phyloP scores from a whole-genome alignment of 1,140 invertebrate genomes.

The Ctenoplectra terminalis region DNA sequence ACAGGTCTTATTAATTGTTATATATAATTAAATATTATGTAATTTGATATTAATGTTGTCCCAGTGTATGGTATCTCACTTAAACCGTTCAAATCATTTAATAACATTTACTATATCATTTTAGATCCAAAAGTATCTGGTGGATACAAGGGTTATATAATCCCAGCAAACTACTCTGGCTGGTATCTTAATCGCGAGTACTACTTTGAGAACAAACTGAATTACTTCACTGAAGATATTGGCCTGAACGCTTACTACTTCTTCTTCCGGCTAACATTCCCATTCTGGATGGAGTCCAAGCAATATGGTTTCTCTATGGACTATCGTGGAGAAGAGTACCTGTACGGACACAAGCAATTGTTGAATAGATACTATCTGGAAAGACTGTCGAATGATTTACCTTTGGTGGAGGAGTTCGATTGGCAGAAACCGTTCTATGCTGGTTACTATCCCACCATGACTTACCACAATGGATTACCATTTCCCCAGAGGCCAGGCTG shows the following conservation, averaged over 20 bases:
- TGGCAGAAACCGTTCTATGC: slow-evolving; percentile 70
- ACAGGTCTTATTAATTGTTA: too few relatives aligned
- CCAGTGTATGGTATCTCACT: too few relatives aligned
- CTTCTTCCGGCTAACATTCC: slow-evolving; percentile 81
- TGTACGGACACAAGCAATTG: slow-evolving; percentile 75
- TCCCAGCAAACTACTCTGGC: slow-evolving; percentile 84
- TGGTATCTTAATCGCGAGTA: slow-evolving; percentile 79
- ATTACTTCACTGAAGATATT: slow-evolving; percentile 88
- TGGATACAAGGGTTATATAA: slow-evolving; percentile 65
- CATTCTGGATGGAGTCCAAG: slow-evolving; percentile 81
- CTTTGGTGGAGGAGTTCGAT: slow-evolving; percentile 71
- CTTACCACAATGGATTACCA: slow-evolving; percentile 71
- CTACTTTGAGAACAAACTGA: slow-evolving; percentile 82
- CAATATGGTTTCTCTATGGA: slow-evolving; percentile 65
- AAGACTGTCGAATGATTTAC: slow-evolving; percentile 72
- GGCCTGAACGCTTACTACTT: slow-evolving; percentile 87
- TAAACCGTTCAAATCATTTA: too few relatives aligned
- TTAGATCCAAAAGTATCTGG: slow-evolving; percentile 34
- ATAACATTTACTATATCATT: not conserved
- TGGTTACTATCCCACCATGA: slow-evolving; percentile 74
- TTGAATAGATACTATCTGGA: slow-evolving; percentile 76
- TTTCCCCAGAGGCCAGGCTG: slow-evolving; percentile 66
- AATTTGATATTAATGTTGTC: too few relatives aligned
- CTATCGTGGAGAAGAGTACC: slow-evolving; percentile 72
- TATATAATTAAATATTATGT: too few relatives aligned